Evolutionary conservation across 2,797 vertebrate species (phyloP), one percentile per base, ranked within the genome.

Genomic region (Luscinia megarhynchos): DNA sequence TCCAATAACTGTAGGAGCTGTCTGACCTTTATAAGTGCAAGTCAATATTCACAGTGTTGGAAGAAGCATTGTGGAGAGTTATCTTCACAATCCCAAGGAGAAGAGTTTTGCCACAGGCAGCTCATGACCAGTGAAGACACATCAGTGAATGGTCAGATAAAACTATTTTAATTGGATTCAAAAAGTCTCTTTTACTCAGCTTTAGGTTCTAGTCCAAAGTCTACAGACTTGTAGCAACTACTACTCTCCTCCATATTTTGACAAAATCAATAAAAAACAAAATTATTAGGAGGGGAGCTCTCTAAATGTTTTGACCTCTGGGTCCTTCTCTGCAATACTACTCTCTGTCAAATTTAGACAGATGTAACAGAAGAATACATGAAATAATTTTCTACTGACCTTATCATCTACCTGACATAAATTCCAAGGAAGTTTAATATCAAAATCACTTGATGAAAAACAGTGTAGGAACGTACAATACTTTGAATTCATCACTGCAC

Each of bases 11-110:
- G 90, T 84, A 92, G 87, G 90, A 98, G 89, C 77, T 96, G 93
- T 64, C 91, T 96, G 97, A 98, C 96, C 98, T 98, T 97, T 97
- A 3, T 89, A 97, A 97, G 89, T 94, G 58, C 74, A 95, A 97
- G 96, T 96, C 96, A 97, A 92, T 97, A 97, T 94, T 97, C 93
- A 23, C 83, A 83, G 78, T 95, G 93, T 92, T 95, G 95, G 94
- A 96, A 75, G 72, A 34, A 96, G 64, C 70, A 85, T 90, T 38
- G 13, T 91, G 83, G 90, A 93, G 80, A 88, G 89, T 91, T 88
- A 95, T 97, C 91, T 97, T 94, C 93, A 94, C 88, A 91, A 95
- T 93, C 91, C 84, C 21, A 17, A 87, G 51, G 70, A 97, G 95
- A 96, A 97, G 74, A 0, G 6, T 83, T 96, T 97, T 97, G 94